phyloP scores from a whole-genome alignment of 2,113 vertebrate species.

The Corythornis madagascariensis region DNA sequence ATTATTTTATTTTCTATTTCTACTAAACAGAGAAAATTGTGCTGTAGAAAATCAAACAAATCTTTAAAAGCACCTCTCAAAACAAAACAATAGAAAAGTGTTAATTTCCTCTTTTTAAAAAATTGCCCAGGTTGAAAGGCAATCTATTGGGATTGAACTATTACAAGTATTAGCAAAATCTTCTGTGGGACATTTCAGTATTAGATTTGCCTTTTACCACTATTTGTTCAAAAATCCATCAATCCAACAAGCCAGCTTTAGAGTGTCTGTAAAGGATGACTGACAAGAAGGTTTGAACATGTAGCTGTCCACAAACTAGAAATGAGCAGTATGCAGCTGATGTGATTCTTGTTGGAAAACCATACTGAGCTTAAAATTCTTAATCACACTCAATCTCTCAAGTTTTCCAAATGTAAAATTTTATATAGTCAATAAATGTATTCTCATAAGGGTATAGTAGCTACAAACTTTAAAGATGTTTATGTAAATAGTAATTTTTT shows the following conservation, averaged over 20 bases:
- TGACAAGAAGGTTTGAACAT: background rate
- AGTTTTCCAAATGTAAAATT: background rate
- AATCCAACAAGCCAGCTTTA: background rate
- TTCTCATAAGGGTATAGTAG: background rate
- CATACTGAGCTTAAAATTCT: background rate
- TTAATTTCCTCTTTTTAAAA: background rate
- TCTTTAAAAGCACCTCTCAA: constrained; percentile 5
- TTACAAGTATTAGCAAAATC: constrained; percentile 5
- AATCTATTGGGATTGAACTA: background rate
- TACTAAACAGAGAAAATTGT: background rate
- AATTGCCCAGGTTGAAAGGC: background rate
- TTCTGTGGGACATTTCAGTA: background rate
- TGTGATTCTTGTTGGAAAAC: background rate
- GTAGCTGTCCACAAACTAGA: background rate
- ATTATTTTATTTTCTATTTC: background rate
- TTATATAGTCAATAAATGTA: accelerated
- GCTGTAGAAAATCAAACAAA: background rate
- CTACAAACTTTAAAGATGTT: background rate
- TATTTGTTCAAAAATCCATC: background rate
- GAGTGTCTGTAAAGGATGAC: background rate
- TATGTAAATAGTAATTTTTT: background rate
- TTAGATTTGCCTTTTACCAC: background rate
- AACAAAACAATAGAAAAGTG: background rate
- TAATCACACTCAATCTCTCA: background rate
- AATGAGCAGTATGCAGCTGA: background rate